Evolutionary conservation across 1,140 invertebrate species (phyloP).

Genomic region (Drosophila erecta): DNA sequence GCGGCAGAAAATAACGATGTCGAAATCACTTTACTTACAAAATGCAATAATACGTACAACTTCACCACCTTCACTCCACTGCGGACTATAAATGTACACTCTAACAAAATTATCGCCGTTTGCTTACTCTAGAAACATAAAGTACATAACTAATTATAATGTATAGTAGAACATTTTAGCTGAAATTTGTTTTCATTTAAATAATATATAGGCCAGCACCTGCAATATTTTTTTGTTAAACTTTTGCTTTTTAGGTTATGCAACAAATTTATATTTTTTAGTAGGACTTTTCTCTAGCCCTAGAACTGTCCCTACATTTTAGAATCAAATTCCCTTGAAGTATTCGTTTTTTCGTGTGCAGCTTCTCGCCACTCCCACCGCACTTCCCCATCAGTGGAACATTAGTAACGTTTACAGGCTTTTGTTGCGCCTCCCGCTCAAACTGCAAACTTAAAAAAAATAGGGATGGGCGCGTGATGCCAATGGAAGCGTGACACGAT

Average conservation of each 20-base stretch:
- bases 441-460: not conserved
- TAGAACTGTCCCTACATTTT: no score
- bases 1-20: slow-evolving; percentile 62
- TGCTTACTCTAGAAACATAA: no score
- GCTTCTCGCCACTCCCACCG: slow-evolving; percentile 5
- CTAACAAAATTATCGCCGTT: not conserved
- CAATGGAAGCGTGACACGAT: not conserved
- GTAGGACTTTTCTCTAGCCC: no score
- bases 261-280: no score
- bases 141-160: no score
- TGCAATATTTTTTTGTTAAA: no score
- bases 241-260: no score
- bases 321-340: not conserved
- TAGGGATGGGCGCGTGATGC: not conserved
- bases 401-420: slow-evolving; percentile 67
- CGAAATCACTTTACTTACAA: slow-evolving; percentile 71
- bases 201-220: no score
- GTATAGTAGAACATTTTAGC: no score
- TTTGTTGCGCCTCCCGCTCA: slow-evolving; percentile 43
- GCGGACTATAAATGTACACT: not conserved
- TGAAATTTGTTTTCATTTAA: no score
- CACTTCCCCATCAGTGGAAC: slow-evolving; percentile 40
- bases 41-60: slow-evolving; percentile 62
- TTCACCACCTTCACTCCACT: slow-evolving; percentile 7
- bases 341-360: not conserved